Evolutionary conservation across 2,888 invertebrate species (phyloP), one percentile per base, ranked within the genome.

Genomic region (Hypercompe scribonia): DNA sequence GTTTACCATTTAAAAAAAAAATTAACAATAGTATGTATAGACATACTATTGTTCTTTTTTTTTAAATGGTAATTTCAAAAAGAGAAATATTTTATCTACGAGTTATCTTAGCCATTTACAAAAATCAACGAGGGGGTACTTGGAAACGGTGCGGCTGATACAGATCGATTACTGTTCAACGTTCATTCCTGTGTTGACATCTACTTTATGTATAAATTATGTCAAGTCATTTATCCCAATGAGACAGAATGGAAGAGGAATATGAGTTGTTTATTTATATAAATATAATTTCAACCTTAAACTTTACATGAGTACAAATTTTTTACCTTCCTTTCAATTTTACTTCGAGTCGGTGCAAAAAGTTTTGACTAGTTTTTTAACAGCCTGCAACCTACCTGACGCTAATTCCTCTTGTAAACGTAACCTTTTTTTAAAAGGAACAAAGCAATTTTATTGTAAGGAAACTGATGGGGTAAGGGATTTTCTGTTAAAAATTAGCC

Each of bases 91-190:
- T 72, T 72, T 39, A 71, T n/a, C 46, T 69, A 36, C 70, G 46
- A 54, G 63, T 73, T 28, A 75, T 72, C 68, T 50, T 64, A 13
- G 58, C 34, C 46, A 72, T 74, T 78, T 68, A 63, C 2, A 36
- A 71, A 65, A 28, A 61, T 72, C 65, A 71, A 65, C 54, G 64
- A 18, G 34, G 31, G 18, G 28, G 4, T 54, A 65, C 61, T 46
- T 54, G 18, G 54, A 61, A 58, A 34, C 67, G 66, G 18, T n/a
- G 28, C 7, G 42, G 21, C 4, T 63, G 70, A 73, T 75, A 39
- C 72, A 75, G 65, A 70, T 61, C 65, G 54, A 74, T 74, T 54
- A 3, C 58, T 33, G 4, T 13, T 31, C 50, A 34, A 65, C 39
- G 63, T 64, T 54, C 66, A 11, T 67, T 46, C 42, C 58, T 33